These are phyloP conservation scores for Thunnus thynnus DNA, from an alignment of 2,113 vertebrate genomes.

Conservation along the genomic window DNA sequence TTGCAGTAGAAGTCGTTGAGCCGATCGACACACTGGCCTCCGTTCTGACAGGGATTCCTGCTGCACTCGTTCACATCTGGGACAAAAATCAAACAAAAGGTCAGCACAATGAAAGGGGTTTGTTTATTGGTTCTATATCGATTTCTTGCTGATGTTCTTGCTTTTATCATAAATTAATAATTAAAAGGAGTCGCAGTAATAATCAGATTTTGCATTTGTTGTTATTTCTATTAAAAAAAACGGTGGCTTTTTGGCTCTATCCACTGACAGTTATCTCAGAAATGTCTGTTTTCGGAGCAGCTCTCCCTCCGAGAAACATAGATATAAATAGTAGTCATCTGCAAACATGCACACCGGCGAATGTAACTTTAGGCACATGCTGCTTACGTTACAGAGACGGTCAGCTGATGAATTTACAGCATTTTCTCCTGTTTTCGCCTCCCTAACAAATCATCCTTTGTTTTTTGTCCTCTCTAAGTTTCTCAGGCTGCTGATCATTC, in stretches of 20 bases:
- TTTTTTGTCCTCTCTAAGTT: neutral
- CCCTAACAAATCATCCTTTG: constrained; percentile 21
- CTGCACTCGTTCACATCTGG: constrained; percentile 95
- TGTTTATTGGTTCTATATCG: too few species aligned
- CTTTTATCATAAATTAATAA: too few species aligned
- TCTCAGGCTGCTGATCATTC: constrained; percentile 20
- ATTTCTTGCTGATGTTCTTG: too few species aligned
- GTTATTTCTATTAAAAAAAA: too few species aligned
- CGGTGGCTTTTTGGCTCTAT: too few species aligned
- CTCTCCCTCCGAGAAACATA: neutral
- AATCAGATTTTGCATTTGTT: too few species aligned
- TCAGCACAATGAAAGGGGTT: neutral
- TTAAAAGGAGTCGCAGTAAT: too few species aligned
- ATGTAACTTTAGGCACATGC: neutral
- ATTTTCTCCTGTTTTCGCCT: neutral
- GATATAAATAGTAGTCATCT: constrained; percentile 32
- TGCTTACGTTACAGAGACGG: neutral
- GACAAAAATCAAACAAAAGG: neutral
- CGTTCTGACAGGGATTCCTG: constrained; percentile 92
- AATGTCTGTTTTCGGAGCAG: neutral
- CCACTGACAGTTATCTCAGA: too few species aligned
- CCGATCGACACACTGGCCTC: constrained; percentile 90
- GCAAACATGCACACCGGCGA: constrained; percentile 15
- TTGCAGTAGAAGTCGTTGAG: constrained; percentile 94
- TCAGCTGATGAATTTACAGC: neutral